phyloP scores from a whole-genome alignment of 2,113 vertebrate genomes.

The Rafetus swinhoei region DNA sequence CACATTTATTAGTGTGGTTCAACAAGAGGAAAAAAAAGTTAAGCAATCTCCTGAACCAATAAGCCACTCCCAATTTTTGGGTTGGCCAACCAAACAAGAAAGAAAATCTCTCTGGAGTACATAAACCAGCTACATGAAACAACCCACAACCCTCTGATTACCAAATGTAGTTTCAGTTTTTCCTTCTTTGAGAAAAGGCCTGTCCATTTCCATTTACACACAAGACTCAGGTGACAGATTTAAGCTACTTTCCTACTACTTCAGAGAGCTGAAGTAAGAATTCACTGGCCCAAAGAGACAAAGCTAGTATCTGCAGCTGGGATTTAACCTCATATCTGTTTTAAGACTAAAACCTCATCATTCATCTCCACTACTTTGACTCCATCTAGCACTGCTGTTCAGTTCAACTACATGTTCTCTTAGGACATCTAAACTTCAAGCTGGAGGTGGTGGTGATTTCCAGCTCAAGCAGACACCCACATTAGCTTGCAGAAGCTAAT shows the following conservation, averaged over 20 bases:
- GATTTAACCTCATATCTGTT: neutral
- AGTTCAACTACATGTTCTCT: neutral
- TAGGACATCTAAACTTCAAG: neutral
- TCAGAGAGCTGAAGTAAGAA: neutral
- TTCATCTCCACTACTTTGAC: neutral
- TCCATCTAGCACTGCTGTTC: neutral
- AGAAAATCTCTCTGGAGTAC: neutral
- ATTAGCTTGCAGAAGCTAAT: no score
- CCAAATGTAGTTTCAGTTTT: neutral
- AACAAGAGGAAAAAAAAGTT: neutral
- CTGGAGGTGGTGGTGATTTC: neutral
- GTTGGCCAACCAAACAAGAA: neutral
- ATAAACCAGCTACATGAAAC: neutral
- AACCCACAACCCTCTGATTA: neutral
- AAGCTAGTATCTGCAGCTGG: neutral
- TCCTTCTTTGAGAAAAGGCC: neutral
- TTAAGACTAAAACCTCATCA: neutral
- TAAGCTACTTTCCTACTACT: neutral
- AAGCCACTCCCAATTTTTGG: neutral
- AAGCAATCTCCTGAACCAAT: neutral
- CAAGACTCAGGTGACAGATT: neutral
- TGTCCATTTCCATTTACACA: neutral
- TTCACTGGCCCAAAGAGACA: neutral
- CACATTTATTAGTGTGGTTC: neutral
- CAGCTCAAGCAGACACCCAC: neutral